phyloP scores from a whole-genome alignment of 2,113 vertebrate species.

The Mystacornis crossleyi region DNA sequence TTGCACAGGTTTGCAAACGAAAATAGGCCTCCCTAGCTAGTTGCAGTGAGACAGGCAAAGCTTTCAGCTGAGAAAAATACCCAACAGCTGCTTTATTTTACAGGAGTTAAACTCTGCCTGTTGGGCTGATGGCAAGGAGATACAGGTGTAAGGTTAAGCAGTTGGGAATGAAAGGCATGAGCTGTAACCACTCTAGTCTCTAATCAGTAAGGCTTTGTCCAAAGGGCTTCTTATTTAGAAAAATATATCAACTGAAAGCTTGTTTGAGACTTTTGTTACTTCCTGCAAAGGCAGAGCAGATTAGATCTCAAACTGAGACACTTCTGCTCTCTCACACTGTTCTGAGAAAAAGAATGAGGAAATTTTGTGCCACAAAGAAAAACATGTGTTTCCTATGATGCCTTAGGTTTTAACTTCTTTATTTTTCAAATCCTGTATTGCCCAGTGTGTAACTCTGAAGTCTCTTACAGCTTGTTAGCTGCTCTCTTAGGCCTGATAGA shows the following conservation, averaged over 20 bases:
- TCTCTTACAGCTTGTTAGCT: too few species aligned
- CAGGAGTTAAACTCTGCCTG: not conserved
- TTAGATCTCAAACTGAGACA: slow-evolving; percentile 61
- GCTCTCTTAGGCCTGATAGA: too few species aligned
- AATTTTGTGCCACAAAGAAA: not conserved
- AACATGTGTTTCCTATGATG: not conserved
- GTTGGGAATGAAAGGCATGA: not conserved
- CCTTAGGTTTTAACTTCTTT: too few species aligned
- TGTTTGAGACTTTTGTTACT: slow-evolving; percentile 3
- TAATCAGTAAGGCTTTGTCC: not conserved
- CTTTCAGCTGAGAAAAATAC: not conserved
- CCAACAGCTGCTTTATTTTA: not conserved
- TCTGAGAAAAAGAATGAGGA: slow-evolving; percentile 70
- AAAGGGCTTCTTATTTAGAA: not conserved
- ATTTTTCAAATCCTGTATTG: too few species aligned
- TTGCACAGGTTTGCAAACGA: not conserved
- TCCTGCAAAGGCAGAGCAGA: slow-evolving; percentile 53
- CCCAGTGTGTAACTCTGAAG: too few species aligned
- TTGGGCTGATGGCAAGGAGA: not conserved
- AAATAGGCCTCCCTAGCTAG: not conserved
- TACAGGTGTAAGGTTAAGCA: not conserved
- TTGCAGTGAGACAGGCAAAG: not conserved
- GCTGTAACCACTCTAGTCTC: not conserved
- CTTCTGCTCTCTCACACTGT: slow-evolving; percentile 34
- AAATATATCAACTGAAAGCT: not conserved